These are phyloP conservation scores for Dendrocopos noguchii DNA, from an alignment of 2,113 vertebrate genomes.

Conservation along the genomic window DNA sequence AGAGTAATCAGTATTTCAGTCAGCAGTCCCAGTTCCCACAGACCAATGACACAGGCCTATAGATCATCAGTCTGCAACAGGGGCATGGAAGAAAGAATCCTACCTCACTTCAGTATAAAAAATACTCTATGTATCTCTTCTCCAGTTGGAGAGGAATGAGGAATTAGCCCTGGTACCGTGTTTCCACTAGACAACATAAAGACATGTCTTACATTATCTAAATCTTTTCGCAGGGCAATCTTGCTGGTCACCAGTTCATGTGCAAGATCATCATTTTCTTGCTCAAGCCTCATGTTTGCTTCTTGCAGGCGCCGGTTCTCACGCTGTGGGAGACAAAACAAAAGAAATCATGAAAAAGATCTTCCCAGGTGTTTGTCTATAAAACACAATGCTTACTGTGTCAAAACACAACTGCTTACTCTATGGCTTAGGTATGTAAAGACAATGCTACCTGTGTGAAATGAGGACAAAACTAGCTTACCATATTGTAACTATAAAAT, in stretches of 20 bases:
- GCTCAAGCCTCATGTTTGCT: slow-evolving; percentile 98
- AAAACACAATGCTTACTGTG: neutral
- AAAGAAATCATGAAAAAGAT: neutral
- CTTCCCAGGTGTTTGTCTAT: neutral
- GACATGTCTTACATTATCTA: slow-evolving; percentile 89
- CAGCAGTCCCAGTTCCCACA: neutral
- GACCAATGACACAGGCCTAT: neutral
- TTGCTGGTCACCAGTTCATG: slow-evolving; percentile 99
- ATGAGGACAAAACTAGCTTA: neutral
- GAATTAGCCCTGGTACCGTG: neutral
- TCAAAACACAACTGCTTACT: neutral
- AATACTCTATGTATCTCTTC: rapidly evolving
- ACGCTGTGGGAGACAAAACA: slow-evolving; percentile 73
- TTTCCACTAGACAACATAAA: neutral
- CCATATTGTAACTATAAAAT: neutral
- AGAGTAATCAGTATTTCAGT: neutral
- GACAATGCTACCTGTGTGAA: neutral
- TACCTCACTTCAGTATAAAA: neutral
- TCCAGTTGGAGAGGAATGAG: neutral
- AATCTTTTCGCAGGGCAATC: slow-evolving; percentile 94
- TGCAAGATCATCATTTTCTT: slow-evolving; percentile 98
- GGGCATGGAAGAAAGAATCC: neutral
- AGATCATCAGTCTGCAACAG: rapidly evolving
- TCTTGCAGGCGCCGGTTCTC: slow-evolving; percentile 96
- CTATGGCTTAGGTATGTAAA: neutral